Evolutionary conservation across 2,797 vertebrate species (phyloP).

Genomic region (Labroides dimidiatus): DNA sequence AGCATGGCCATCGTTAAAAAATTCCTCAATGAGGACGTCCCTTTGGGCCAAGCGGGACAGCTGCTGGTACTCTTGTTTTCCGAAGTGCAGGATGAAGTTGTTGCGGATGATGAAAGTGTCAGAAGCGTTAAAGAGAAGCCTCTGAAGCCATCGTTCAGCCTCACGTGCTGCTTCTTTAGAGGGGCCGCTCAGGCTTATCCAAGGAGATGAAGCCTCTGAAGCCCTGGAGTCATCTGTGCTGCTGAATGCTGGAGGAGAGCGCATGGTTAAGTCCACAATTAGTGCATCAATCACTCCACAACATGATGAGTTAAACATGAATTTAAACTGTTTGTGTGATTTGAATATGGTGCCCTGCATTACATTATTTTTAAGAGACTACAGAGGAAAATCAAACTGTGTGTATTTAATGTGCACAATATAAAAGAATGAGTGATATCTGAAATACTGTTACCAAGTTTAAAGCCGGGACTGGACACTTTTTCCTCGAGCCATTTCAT

Average conservation of each 20-base stretch:
- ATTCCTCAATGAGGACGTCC: constrained; percentile 67
- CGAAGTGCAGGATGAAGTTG: constrained; percentile 84
- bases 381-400: too few relatives aligned
- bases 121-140: not conserved
- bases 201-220: not conserved
- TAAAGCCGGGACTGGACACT: not conserved
- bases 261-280: not conserved
- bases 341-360: not conserved
- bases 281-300: not conserved
- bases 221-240: rapidly evolving
- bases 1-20: constrained; percentile 62
- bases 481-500: not conserved
- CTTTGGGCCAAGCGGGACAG: constrained; percentile 34
- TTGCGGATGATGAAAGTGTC: constrained; percentile 70
- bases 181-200: constrained; percentile 26
- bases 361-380: not conserved
- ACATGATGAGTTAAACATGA: not conserved
- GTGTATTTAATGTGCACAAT: too few relatives aligned
- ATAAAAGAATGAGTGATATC: not conserved
- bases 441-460: constrained; percentile 34
- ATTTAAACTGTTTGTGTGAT: not conserved
- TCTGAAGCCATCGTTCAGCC: constrained; percentile 80
- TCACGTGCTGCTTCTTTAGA: constrained; percentile 28
- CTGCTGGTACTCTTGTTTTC: constrained; percentile 71
- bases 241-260: not conserved